Percentiles rank a stretch among this genome's conserved stretches.
Evolutionary conservation across 2,797 vertebrate species (phyloP).

Genomic region (Ibycter americanus): DNA sequence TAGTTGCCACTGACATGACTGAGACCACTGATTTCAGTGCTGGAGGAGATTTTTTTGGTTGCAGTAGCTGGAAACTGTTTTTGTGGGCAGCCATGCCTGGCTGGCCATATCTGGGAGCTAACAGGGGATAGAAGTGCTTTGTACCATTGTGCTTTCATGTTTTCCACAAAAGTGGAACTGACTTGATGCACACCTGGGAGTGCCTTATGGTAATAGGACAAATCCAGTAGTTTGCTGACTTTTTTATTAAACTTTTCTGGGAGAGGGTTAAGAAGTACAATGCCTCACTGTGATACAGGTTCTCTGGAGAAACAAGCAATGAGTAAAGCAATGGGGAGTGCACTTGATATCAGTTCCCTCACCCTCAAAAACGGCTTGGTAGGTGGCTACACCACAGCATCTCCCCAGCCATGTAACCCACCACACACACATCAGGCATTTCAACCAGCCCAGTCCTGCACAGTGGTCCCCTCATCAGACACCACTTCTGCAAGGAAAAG

Average conservation of each 20-base stretch:
- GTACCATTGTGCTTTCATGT: not conserved
- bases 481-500: not conserved
- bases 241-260: not conserved
- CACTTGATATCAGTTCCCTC: not conserved
- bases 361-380: not conserved
- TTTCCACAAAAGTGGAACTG: not conserved
- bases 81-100: not conserved
- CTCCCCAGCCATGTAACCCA: not conserved
- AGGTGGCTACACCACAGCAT: not conserved
- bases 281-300: not conserved
- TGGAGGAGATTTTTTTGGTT: not conserved
- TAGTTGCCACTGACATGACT: not conserved
- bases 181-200: not conserved
- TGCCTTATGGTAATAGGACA: not conserved
- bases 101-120: not conserved
- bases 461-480: not conserved
- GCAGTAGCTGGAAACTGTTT: not conserved
- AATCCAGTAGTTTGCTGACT: not conserved
- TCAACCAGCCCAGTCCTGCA: not conserved
- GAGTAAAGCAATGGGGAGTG: not conserved
- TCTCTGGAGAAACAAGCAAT: not conserved
- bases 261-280: not conserved
- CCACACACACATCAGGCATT: not conserved
- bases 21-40: not conserved
- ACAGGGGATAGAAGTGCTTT: rapidly evolving